phyloP scores from a whole-genome alignment of 2,888 invertebrate genomes.

The Nipponacmea schrenckii region DNA sequence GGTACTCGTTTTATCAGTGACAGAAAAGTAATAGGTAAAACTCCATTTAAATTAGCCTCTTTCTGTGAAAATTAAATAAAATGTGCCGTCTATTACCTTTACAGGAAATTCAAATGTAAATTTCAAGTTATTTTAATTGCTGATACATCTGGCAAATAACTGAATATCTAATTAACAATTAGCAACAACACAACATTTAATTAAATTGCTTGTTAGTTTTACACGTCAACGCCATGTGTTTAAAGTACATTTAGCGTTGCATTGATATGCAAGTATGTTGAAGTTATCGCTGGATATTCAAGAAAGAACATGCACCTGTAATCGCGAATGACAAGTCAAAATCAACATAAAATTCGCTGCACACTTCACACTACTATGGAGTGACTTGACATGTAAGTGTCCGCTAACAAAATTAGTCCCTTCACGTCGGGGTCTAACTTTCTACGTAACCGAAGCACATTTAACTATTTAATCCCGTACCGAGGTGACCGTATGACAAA shows the following conservation, averaged over 20 bases:
- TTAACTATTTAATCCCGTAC: conserved; percentile 7
- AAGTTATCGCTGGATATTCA: too few species aligned
- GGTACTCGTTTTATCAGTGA: too few species aligned
- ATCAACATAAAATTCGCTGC: neutral
- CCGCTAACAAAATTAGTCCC: conserved; percentile 8
- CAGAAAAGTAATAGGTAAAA: too few species aligned
- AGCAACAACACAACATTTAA: neutral
- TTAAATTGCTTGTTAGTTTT: neutral
- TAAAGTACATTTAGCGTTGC: neutral
- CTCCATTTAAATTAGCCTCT: too few species aligned
- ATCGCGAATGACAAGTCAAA: neutral
- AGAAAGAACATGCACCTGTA: neutral
- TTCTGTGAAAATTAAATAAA: too few species aligned
- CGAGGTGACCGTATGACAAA: conserved; percentile 13
- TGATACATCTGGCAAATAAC: too few species aligned
- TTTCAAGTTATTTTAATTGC: too few species aligned
- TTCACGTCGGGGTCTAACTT: conserved; percentile 1
- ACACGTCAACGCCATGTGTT: neutral
- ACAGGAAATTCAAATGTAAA: too few species aligned
- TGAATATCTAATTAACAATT: too few species aligned
- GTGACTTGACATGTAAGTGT: conserved; percentile 6
- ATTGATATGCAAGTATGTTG: neutral
- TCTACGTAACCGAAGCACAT: conserved; percentile 2
- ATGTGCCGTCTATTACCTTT: too few species aligned
- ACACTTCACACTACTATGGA: neutral